Evolutionary conservation across 1,140 invertebrate species (phyloP).

Genomic region (Diabrotica virgifera): DNA sequence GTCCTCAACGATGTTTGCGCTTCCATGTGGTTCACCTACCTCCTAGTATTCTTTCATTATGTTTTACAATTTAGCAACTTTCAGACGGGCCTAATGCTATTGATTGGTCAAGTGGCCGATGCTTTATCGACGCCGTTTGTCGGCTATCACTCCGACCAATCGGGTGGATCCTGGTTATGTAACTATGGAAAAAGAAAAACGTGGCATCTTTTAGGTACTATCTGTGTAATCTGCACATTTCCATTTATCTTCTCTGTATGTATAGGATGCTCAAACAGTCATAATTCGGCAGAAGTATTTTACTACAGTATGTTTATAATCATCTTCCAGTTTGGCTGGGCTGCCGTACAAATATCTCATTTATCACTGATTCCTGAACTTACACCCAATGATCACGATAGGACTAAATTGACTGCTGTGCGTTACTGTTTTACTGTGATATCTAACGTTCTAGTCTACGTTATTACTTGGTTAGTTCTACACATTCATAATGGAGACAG

Average conservation of each 20-base stretch:
- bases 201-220: constrained; percentile 86
- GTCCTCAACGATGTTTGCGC: constrained; percentile 93
- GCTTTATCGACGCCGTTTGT: constrained; percentile 86
- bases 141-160: constrained; percentile 80
- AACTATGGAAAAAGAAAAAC: constrained; percentile 82
- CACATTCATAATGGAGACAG: constrained; percentile 53
- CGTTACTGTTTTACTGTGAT: constrained; percentile 68
- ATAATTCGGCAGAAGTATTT: constrained; percentile 73
- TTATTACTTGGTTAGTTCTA: constrained; percentile 55
- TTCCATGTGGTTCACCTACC: constrained; percentile 96
- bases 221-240: constrained; percentile 77
- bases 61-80: constrained; percentile 74
- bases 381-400: constrained; percentile 69
- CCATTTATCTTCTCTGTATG: constrained; percentile 89
- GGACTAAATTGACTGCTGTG: constrained; percentile 83
- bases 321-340: constrained; percentile 97
- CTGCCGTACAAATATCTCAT: constrained; percentile 91
- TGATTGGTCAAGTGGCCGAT: constrained; percentile 85
- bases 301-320: constrained; percentile 89
- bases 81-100: constrained; percentile 74
- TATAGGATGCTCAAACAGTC: constrained; percentile 64
- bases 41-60: constrained; percentile 88
- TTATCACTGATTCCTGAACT: constrained; percentile 77
- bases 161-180: constrained; percentile 61
- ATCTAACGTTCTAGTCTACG: constrained; percentile 64